A percentile compares a stretch with the other conserved stretches of the same genome.
Conservation (phyloP, 2,888 invertebrate genomes). For the Sesia bembeciformis region DNA sequence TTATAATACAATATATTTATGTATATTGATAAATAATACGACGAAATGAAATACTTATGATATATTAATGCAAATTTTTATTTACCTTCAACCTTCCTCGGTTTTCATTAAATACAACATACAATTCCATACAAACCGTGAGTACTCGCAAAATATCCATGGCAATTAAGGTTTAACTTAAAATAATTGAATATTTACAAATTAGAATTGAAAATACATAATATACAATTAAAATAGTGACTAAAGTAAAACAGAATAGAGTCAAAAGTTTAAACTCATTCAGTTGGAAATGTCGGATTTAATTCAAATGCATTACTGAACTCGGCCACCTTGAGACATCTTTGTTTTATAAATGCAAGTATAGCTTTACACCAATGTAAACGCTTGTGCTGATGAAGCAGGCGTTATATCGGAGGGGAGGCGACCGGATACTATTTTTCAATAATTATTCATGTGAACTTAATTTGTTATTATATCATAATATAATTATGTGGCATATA, state of each 20-base stretch:
- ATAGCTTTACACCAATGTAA: too few relatives aligned
- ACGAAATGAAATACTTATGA: conserved; percentile 46
- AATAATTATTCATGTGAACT: conserved; percentile 6
- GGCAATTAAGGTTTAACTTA: conserved; percentile 66
- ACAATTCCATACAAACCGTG: conserved; percentile 51
- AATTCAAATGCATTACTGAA: conserved; percentile 32
- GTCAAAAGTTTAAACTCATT: conserved; percentile 40
- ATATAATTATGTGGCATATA: conserved; percentile 35
- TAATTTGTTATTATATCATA: conserved; percentile 12
- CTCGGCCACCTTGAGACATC: conserved; percentile 9
- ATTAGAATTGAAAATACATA: conserved; percentile 61
- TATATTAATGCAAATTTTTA: conserved; percentile 65
- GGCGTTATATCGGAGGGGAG: conserved; percentile 43
- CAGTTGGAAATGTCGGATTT: conserved; percentile 30
- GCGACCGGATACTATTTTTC: conserved; percentile 11
- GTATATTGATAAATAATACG: conserved; percentile 1
- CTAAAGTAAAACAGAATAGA: conserved; percentile 55
- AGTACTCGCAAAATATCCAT: conserved; percentile 59
- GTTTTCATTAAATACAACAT: conserved; percentile 64
- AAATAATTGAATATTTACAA: conserved; percentile 68
- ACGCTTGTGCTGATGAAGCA: background rate
- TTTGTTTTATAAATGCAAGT: background rate
- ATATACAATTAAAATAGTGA: conserved; percentile 71
- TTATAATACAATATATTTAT: conserved; percentile 20
- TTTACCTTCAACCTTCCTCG: conserved; percentile 63